Evolutionary conservation across 2,113 vertebrate genomes (phyloP).

Genomic region (Bufo bufo): DNA sequence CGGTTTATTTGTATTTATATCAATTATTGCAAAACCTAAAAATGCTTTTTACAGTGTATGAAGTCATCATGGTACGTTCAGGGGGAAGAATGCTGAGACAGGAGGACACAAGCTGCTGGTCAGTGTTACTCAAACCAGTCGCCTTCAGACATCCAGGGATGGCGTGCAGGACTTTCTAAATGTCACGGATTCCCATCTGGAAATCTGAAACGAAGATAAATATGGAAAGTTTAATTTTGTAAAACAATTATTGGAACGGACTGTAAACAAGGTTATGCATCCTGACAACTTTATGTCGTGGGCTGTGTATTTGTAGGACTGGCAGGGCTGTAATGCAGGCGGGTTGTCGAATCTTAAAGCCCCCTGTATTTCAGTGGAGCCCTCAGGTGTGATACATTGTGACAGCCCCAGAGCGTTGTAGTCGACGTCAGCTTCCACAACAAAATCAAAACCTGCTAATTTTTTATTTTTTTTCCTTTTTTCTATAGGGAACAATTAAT

Average conservation of each 20-base stretch:
- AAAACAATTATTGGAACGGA: constrained; percentile 24
- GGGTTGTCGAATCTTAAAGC: neutral
- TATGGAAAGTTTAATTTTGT: constrained; percentile 24
- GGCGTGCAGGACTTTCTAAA: constrained; percentile 20
- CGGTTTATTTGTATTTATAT: neutral
- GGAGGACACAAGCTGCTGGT: constrained; percentile 1
- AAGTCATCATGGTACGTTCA: constrained; percentile 1
- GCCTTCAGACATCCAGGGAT: constrained; percentile 20
- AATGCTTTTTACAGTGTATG: neutral
- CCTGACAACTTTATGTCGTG: neutral
- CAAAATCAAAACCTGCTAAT: neutral
- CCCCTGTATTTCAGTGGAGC: neutral
- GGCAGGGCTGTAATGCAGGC: neutral
- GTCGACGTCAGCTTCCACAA: neutral
- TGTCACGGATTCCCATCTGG: constrained; percentile 26
- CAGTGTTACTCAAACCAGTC: constrained; percentile 2
- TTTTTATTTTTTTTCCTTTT: neutral
- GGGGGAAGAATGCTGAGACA: constrained; percentile 9
- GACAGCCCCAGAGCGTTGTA: neutral
- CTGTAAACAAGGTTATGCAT: constrained; percentile 24
- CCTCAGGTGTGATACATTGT: neutral
- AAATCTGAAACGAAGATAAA: constrained; percentile 27
- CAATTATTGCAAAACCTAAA: neutral
- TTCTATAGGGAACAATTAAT: no score
- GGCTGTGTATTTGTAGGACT: neutral